Evolutionary conservation across 2,888 invertebrate species (phyloP), one percentile per base, ranked within the genome.

Genomic region (Perizoma affinitatum): DNA sequence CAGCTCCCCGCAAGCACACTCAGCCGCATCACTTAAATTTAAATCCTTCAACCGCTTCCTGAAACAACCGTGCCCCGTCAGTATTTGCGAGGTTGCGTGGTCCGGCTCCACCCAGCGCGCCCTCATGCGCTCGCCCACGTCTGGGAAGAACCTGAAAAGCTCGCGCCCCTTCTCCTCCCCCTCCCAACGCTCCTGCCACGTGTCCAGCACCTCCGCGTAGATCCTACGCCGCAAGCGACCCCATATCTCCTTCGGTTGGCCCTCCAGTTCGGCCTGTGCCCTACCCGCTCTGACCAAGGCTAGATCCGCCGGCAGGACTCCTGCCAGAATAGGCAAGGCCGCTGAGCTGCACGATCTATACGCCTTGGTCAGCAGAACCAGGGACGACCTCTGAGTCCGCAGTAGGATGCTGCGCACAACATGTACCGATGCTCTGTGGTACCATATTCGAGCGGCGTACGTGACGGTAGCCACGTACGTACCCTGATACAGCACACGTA

Each of bases 291-390:
- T 34, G 6, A 9, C 10, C 4, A 61, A 10, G n/a, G 36, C 48
- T 11, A 38, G n/a, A n/a, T 60, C 59, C 6, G 50, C 50, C 33
- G 59, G 45, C 44, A 53, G 48, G 3, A 54, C 53, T 9, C 53
- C 58, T 1, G 52, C 43, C 5, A 58, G 11, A 3, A 59, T 54
- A 34, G 59, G 50, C 4, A 59, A n/a, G 1, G 59, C 59, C 0
- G 33, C 45, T 22, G 0, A 54, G 9, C 54, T 50, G 0, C 33
- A 38, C 5, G 54, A 36, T 4, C 58, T 22, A 43, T 60, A 60
- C 2, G 51, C 47, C 44, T 61, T 61, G 0, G 60, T 61, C 4
- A 61, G 40, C 4, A 52, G 35, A 6, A n/a, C 45, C 6, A 45
- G n/a, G n/a, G n/a, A n/a, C n/a, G n/a, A n/a, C n/a, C n/a, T n/a